A percentile compares a stretch with the other conserved stretches of the same genome.
Conservation (phyloP, 2,888 invertebrate genomes). For the Tupiocoris notatus region DNA sequence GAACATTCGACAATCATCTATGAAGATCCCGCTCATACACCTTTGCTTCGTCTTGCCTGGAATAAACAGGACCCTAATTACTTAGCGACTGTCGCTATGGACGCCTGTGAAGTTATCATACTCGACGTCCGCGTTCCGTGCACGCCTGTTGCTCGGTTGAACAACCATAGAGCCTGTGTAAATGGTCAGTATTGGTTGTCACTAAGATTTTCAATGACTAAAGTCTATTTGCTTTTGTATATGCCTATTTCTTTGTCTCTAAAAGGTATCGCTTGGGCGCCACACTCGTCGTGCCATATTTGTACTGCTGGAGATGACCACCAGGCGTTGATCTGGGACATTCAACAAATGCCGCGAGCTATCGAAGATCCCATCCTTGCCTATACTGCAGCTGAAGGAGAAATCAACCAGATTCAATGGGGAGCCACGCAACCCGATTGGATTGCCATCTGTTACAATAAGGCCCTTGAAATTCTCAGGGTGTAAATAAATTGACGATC, state of each 20-base stretch:
- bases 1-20: conserved; percentile 99
- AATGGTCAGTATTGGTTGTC: conserved; percentile 79
- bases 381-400: conserved; percentile 96
- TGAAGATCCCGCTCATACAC: conserved; percentile 95
- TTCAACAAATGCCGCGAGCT: conserved; percentile 98
- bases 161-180: conserved; percentile 97
- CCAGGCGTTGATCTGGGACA: conserved; percentile 99
- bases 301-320: conserved; percentile 98
- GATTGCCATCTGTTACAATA: conserved; percentile 99
- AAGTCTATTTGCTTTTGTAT: too few species aligned
- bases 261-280: conserved; percentile 91
- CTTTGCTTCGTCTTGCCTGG: conserved; percentile 93
- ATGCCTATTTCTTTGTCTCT: too few species aligned
- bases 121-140: conserved; percentile 97
- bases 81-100: conserved; percentile 98
- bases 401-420: conserved; percentile 99
- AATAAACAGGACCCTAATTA: conserved; percentile 99
- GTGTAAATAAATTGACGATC: conserved; percentile 63
- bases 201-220: too few species aligned
- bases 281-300: conserved; percentile 98
- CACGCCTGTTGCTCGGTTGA: conserved; percentile 94
- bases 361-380: conserved; percentile 99
- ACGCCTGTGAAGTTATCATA: conserved; percentile 97
- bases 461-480: conserved; percentile 93
- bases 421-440: conserved; percentile 99